phyloP scores from a whole-genome alignment of 1,140 invertebrate species.

The Zaprionus davidi region DNA sequence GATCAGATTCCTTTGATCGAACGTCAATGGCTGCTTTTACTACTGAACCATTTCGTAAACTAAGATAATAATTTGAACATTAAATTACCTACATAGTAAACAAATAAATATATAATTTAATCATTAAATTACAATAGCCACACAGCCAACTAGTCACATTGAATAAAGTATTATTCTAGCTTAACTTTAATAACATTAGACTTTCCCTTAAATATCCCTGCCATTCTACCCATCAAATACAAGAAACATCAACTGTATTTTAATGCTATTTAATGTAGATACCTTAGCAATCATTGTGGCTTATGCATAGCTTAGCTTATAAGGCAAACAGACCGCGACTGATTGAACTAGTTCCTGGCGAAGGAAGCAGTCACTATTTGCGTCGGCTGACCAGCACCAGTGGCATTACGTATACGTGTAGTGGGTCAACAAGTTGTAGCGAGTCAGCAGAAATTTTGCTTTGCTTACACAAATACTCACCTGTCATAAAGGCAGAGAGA shows the following conservation, averaged over 20 bases:
- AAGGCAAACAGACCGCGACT: not conserved
- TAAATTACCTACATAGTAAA: too few relatives aligned
- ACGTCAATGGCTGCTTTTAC: too few relatives aligned
- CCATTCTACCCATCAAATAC: not conserved
- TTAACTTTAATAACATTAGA: not conserved
- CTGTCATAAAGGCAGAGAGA: slow-evolving; percentile 63
- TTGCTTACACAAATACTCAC: slow-evolving; percentile 62
- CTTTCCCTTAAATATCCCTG: not conserved
- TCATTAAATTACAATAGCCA: too few relatives aligned
- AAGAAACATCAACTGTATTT: not conserved
- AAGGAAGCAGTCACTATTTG: slow-evolving; percentile 13
- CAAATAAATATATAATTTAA: too few relatives aligned
- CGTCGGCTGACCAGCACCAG: slow-evolving; percentile 15
- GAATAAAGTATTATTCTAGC: not conserved
- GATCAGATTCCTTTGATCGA: not conserved
- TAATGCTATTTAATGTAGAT: not conserved
- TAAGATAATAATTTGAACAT: not conserved
- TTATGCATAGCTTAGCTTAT: not conserved
- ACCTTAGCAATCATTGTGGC: not conserved
- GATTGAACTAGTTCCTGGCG: slow-evolving; percentile 19
- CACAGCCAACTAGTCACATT: too few relatives aligned
- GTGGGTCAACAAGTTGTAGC: slow-evolving; percentile 54
- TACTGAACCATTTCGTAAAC: not conserved
- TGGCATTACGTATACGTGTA: slow-evolving; percentile 45
- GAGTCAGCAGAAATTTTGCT: slow-evolving; percentile 67